Evolutionary conservation across 2,797 vertebrate species (phyloP), one percentile per base, ranked within the genome.

Genomic region (Meriones psammophilus): DNA sequence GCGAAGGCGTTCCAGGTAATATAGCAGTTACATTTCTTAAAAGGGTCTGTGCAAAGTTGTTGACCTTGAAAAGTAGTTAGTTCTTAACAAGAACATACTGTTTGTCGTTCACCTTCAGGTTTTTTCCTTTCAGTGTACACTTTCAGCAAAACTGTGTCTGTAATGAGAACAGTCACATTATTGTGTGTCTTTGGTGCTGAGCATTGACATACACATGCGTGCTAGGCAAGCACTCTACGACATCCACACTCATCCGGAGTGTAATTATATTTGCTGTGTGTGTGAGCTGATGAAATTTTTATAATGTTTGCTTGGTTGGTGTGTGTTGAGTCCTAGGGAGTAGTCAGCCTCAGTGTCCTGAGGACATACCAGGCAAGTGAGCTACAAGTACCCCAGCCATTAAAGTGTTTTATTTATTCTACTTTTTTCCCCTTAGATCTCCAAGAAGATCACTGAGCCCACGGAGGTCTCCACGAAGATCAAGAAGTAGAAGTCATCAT

Each of bases 401-500:
- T 69, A 69, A 8, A 54, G 10, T 30, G 54, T 58, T 97, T 26
- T 96, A 22, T 96, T 96, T 56, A 33, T 98, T 98, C 66, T 86
- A 42, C 89, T 92, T 97, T 56, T 54, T 8, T 92, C 85, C 46
- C 17, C 8, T 54, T 96, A 99, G 99, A 98, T 99, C 99, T 96
- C 99, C 99, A 62, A 99, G 99, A 88, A 99, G 99, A 94, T 99
- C 99, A 1, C 98, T 99, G 1, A 99, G 99, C 98, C 99, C 99
- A 88, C 98, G 99, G 91, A 98, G 98, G 89, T 99, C 99, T 24
- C 99, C 99, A 30, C 99, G 99, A 97, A 99, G 99, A 94, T 99
- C 99, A 20, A 99, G 99, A 98, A 99, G 99, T 98, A 99, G 99
- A 97, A 99, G 99, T 98, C 99, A 99, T 98, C 99, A 99, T 97